phyloP scores from a whole-genome alignment of 2,888 invertebrate species.

The Cataglyphis altisquamis region DNA sequence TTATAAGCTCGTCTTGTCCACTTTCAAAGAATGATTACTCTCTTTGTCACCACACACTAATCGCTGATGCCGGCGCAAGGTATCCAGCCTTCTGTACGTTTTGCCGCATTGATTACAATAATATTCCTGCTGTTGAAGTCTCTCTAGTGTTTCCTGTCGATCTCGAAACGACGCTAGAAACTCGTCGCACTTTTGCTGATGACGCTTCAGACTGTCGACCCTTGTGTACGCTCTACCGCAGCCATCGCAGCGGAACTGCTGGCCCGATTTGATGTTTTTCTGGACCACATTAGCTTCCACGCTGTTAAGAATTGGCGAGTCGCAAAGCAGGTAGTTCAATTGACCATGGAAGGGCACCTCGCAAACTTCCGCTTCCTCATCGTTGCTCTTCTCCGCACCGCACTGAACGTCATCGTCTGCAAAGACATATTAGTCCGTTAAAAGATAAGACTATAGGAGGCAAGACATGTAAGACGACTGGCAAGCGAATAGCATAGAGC shows the following conservation, averaged over 20 bases:
- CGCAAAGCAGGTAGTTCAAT: constrained; percentile 70
- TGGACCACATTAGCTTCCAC: constrained; percentile 64
- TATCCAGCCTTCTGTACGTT: constrained; percentile 83
- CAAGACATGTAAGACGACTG: constrained; percentile 21
- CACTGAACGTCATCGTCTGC: constrained; percentile 64
- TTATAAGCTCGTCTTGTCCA: constrained; percentile 56
- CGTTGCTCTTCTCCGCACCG: constrained; percentile 50
- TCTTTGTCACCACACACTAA: constrained; percentile 82
- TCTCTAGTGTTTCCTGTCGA: constrained; percentile 66
- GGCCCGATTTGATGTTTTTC: constrained; percentile 61
- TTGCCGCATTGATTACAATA: constrained; percentile 83
- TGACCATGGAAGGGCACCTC: constrained; percentile 73
- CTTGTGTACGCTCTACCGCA: constrained; percentile 84
- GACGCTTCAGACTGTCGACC: constrained; percentile 83
- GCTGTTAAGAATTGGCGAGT: constrained; percentile 70
- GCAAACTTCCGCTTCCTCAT: constrained; percentile 68
- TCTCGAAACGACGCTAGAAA: constrained; percentile 85
- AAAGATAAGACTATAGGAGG: constrained; percentile 8
- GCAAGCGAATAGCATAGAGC: constrained; percentile 39
- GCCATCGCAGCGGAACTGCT: constrained; percentile 80
- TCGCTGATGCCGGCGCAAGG: constrained; percentile 82
- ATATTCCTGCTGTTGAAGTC: constrained; percentile 70
- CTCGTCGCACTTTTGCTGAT: constrained; percentile 81
- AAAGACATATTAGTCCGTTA: constrained; percentile 67
- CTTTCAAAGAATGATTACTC: constrained; percentile 28